Evolutionary conservation across 2,113 vertebrate species (phyloP).

Genomic region (Nycticorax nycticorax): DNA sequence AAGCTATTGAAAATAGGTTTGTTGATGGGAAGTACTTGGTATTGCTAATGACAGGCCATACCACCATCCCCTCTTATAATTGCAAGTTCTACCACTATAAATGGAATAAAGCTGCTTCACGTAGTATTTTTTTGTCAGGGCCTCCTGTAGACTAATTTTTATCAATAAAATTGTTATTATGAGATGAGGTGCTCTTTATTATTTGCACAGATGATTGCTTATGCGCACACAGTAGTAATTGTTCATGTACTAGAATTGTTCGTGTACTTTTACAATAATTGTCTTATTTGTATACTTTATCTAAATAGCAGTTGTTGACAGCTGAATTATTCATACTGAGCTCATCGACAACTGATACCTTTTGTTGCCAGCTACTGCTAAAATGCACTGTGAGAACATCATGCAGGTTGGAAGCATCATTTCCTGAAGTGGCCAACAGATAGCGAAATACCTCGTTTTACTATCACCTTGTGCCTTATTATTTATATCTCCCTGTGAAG

Average conservation of each 20-base stretch:
- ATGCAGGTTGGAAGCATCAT: neutral
- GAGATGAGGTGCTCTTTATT: neutral
- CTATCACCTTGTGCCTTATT: neutral
- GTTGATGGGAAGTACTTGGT: neutral
- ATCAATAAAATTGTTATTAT: neutral
- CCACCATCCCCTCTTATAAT: neutral
- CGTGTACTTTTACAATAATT: neutral
- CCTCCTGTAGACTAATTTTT: neutral
- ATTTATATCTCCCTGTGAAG: neutral
- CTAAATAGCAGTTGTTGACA: neutral
- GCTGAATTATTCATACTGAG: neutral
- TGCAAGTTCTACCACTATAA: neutral
- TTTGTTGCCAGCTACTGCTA: neutral
- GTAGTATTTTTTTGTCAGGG: neutral
- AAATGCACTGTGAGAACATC: neutral
- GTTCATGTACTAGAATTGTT: neutral
- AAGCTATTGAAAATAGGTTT: neutral
- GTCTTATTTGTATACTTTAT: neutral
- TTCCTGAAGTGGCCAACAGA: neutral
- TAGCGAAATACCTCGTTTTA: neutral
- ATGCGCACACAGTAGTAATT: neutral
- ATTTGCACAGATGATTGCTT: neutral
- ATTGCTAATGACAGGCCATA: neutral
- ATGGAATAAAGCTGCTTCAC: neutral
- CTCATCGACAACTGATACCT: neutral